phyloP scores from a whole-genome alignment of 2,797 vertebrate species.

The Bradypodion pumilum region DNA sequence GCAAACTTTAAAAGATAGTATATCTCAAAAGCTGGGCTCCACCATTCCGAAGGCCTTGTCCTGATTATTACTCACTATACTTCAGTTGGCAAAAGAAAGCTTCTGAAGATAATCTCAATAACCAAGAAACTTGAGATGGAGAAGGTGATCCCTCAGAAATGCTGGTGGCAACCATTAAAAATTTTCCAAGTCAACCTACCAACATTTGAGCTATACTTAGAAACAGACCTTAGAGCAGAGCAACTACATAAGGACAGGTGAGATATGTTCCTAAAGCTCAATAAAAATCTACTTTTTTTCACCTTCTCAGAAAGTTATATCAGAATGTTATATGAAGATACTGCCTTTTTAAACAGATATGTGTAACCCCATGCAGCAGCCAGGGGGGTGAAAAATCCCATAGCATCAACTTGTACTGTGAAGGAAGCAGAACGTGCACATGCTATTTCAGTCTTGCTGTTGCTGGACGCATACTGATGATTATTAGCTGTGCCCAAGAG shows the following conservation, averaged over 20 bases:
- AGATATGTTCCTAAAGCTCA: slow-evolving; percentile 4
- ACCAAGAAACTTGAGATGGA: background rate
- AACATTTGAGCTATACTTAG: background rate
- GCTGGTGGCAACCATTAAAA: background rate
- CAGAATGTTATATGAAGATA: slow-evolving; percentile 4
- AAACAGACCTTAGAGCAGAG: background rate
- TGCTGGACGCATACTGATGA: background rate
- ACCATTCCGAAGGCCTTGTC: background rate
- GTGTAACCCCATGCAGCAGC: background rate
- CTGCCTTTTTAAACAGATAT: background rate
- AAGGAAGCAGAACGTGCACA: slow-evolving; percentile 22
- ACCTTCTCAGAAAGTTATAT: slow-evolving; percentile 11
- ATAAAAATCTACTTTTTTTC: background rate
- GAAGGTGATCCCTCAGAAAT: background rate
- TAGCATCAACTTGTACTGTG: slow-evolving; percentile 14
- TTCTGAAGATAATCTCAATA: background rate
- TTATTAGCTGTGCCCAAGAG: slow-evolving; percentile 47
- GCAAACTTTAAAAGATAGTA: too few species aligned
- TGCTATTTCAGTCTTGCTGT: slow-evolving; percentile 8
- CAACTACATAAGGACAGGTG: background rate
- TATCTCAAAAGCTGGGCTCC: too few species aligned
- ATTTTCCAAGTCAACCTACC: background rate
- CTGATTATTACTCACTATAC: background rate
- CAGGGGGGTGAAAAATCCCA: background rate
- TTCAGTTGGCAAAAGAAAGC: background rate